Base-by-base conservation (phyloP, 2,888 invertebrate genomes). In the Phyllotreta cruciferae region DNA sequence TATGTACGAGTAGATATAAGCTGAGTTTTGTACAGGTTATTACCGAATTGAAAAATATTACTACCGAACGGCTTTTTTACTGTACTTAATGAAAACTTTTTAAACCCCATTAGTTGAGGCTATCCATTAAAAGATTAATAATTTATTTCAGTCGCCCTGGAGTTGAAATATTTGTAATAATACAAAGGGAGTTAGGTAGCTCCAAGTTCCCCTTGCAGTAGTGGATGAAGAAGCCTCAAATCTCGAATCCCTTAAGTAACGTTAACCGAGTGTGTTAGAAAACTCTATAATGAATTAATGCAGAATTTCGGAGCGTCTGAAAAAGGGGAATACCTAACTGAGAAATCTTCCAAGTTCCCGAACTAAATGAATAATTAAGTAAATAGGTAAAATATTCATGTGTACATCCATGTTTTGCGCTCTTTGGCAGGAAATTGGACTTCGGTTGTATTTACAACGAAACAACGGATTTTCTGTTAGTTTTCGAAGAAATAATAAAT, bases 331-430 rank as follows among this genome's bases (percentile, higher is more conserved):
- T 60, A n/a, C n/a, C n/a, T n/a, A 66, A 56, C 68, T 62, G 45
- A 39, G 35, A 57, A 62, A 64, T 57, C 63, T 37, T 47, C 11
- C 13, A 14, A 54, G 54, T 47, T 44, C 54, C 47, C 50, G 61
- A 57, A 50, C 64, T 55, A 64, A 58, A 61, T 70, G 66, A 71
- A 71, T 71, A 71, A 71, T 70, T 71, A 67, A 71, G 49, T 66
- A 45, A 53, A 62, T 54, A 44, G 45, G 53, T 71, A 60, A 69
- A 71, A 71, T 68, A 70, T 71, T 70, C 69, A 70, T 66, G 66
- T 61, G 56, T 36, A 58, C 37, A 8, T 13, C 4, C n/a, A 13
- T 50, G 39, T 49, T 39, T 24, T 13, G 11, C 47, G 60, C 49
- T 50, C 49, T 49, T 34, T 41, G 39, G 47, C 14, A 39, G 24